phyloP scores from a whole-genome alignment of 2,888 invertebrate species.

The Scaptomyza cyrtandrae region DNA sequence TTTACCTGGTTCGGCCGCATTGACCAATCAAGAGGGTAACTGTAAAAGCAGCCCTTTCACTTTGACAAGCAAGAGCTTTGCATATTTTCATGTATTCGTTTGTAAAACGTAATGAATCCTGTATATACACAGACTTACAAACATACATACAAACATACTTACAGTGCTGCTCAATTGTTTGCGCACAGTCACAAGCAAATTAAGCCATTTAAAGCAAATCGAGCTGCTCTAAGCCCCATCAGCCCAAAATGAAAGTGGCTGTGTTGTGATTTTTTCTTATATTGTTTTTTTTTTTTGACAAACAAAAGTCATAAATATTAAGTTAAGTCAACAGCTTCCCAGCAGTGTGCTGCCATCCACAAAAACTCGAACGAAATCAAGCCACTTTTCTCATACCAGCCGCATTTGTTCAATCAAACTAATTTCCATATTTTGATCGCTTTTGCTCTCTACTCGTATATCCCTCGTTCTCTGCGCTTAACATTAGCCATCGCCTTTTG shows the following conservation, averaged over 20 bases:
- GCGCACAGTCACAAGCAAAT: slow-evolving; percentile 38
- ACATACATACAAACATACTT: not conserved
- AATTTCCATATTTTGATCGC: slow-evolving; percentile 69
- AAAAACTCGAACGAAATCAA: not conserved
- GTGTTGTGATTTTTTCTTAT: not conserved
- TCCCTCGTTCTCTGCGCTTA: not conserved
- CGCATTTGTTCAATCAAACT: slow-evolving; percentile 40
- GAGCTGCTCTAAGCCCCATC: slow-evolving; percentile 43
- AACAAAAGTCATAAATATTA: slow-evolving; percentile 71
- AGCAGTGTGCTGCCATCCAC: slow-evolving; percentile 5
- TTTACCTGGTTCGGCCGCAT: slow-evolving; percentile 24
- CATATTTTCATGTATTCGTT: slow-evolving; percentile 3
- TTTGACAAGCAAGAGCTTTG: slow-evolving; percentile 6
- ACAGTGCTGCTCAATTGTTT: slow-evolving; percentile 12
- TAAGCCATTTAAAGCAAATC: slow-evolving; percentile 58
- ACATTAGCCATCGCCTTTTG: not conserved
- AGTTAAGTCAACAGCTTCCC: slow-evolving; percentile 57
- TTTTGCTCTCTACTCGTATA: not conserved
- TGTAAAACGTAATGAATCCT: no score
- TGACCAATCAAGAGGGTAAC: slow-evolving; percentile 24
- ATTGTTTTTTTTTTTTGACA: slow-evolving; percentile 17
- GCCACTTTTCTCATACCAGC: no score
- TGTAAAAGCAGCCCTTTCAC: slow-evolving; percentile 8
- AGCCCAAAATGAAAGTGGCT: slow-evolving; percentile 11
- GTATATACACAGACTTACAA: not conserved